Evolutionary conservation across 2,888 invertebrate species (phyloP), one percentile per base, ranked within the genome.

Genomic region (Scaptomyza tumidula): DNA sequence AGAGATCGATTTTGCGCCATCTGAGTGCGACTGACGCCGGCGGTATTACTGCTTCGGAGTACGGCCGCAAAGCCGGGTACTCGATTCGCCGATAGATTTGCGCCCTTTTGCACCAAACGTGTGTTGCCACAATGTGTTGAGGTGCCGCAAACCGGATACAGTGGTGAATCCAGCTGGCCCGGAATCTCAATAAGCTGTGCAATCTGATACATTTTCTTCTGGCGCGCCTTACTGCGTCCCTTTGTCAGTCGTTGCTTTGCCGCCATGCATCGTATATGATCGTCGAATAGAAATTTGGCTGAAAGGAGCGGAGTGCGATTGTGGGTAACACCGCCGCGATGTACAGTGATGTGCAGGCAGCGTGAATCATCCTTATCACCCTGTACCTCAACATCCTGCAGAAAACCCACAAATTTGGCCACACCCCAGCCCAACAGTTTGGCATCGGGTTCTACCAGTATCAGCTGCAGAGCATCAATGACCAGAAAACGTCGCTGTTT

Each of bases 181-280:
- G 96, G 95, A 75, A 98, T 96, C 90, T 99, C 98, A 19, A 99
- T 93, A 10, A 99, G 93, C 37, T 96, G 95, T 0, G 98, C 98
- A 60, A 99, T 99, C 92, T 98, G 97, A 89, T 96, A 96, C 96
- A 99, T 97, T 92, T 99, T 99, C 93, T 98, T 97, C 90, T 98
- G 98, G 0, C 99, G 95, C 0, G 99, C 98, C 92, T 98, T 98
- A 87, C 97, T 96, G 37, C 98, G 94, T 31, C 98, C 98, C 94
- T 97, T 95, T 1, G 95, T 95, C 6, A 95, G 92, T 43, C 95
- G 92, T 92, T 99, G 99, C 90, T 99, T 99, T 27, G 99, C 99
- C 16, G 99, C 99, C 98, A 99, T 98, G 90, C 99, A 99, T 33
- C 99, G 94, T 79, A 99, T 99, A 91, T 99, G 99, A 93, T 99